A percentile compares a stretch with the other conserved stretches of the same genome.
Evolutionary conservation across 2,888 invertebrate genomes (phyloP).

Genomic region (Aspidiotus rigidus): DNA sequence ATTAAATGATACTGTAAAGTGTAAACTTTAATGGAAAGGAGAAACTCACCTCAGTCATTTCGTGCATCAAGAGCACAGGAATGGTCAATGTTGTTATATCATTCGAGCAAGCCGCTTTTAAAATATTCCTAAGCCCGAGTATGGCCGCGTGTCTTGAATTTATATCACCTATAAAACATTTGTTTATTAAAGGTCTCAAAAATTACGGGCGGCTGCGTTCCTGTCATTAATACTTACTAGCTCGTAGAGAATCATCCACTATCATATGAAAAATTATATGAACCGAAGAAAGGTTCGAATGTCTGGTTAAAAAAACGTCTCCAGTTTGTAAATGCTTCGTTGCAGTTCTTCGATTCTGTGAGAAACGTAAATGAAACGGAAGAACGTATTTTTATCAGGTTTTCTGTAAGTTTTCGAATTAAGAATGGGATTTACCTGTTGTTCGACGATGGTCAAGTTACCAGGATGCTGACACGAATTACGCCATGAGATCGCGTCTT

Average conservation of each 20-base stretch:
- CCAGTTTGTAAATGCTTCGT: conserved; percentile 64
- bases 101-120: conserved; percentile 89
- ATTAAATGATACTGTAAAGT: not conserved
- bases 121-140: conserved; percentile 83
- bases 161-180: conserved; percentile 62
- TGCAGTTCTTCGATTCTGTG: conserved; percentile 43
- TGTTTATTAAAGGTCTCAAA: not conserved
- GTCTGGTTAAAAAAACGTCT: conserved; percentile 75
- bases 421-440: conserved; percentile 37
- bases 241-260: conserved; percentile 64
- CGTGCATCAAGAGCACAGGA: conserved; percentile 83
- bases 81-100: conserved; percentile 88
- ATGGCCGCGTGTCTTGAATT: conserved; percentile 93
- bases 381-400: not conserved
- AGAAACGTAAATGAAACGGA: too few relatives aligned
- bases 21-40: not conserved
- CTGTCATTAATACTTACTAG: conserved; percentile 42
- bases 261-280: conserved; percentile 95
- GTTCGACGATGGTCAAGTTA: conserved; percentile 39
- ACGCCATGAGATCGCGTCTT: conserved; percentile 49
- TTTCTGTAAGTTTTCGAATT: not conserved
- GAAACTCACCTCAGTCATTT: conserved; percentile 74
- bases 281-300: conserved; percentile 87
- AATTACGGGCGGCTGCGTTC: not conserved
- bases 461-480: conserved; percentile 37